These are phyloP conservation scores for Diorhabda sublineata DNA, from an alignment of 1,140 invertebrate genomes.

Conservation along the genomic window DNA sequence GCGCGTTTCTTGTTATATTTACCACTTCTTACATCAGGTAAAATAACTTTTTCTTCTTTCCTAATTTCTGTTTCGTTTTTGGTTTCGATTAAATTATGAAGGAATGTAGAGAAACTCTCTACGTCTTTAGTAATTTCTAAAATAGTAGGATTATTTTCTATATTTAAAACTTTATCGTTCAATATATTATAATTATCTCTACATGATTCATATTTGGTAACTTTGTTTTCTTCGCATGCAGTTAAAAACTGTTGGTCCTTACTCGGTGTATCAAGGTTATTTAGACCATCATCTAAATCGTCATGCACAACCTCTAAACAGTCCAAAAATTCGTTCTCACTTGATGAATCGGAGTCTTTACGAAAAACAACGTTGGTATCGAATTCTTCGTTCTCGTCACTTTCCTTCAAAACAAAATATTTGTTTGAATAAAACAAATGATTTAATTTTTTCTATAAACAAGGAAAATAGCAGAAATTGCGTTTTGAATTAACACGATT, in stretches of 20 bases:
- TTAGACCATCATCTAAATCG: constrained; percentile 20
- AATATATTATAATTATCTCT: background rate
- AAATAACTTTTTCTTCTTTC: background rate
- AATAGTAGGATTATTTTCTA: background rate
- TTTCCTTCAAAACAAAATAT: constrained; percentile 31
- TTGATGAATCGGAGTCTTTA: constrained; percentile 37
- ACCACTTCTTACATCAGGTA: constrained; percentile 33
- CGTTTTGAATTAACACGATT: too few species aligned
- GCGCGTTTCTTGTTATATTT: constrained; percentile 44
- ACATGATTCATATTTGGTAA: background rate
- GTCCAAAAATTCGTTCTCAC: constrained; percentile 44
- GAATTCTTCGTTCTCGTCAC: constrained; percentile 37
- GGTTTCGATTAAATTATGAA: constrained; percentile 13
- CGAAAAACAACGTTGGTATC: constrained; percentile 37
- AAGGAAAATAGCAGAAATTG: too few species aligned
- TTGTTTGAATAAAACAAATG: too few species aligned
- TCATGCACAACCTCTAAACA: constrained; percentile 31
- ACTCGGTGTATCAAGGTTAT: constrained; percentile 22
- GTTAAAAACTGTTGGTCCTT: constrained; percentile 21
- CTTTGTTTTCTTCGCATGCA: constrained; percentile 23
- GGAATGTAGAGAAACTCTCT: constrained; percentile 7
- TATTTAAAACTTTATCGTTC: background rate
- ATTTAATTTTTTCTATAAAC: too few species aligned
- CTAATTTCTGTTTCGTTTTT: constrained; percentile 5
- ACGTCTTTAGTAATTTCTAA: constrained; percentile 12